Evolutionary conservation across 2,797 vertebrate species (phyloP), one percentile per base, ranked within the genome.

Genomic region (Molossus alvarezi): DNA sequence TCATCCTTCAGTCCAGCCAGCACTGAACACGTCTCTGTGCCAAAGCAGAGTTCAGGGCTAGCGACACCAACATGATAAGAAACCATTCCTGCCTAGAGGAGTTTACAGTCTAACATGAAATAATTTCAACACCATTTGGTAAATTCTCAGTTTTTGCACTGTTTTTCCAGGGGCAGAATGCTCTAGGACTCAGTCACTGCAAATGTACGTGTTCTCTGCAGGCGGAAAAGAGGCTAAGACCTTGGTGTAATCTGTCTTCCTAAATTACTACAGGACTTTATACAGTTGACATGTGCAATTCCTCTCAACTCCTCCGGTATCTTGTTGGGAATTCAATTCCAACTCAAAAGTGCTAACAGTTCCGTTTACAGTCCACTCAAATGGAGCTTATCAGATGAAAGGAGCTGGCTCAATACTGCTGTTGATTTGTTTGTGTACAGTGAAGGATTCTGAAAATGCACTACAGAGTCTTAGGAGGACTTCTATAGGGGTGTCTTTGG

Each of bases 381-480:
- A 77, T 27, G 58, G 73, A 76, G 48, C 15, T 92, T 90, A 79
- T 75, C 69, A 80, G 75, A 80, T 91, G 79, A 73, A 77, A 95
- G 67, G 65, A 82, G 51, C 55, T 72, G 80, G 18, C 29, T 96
- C 25, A 6, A 1, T 37, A 12, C 18, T 45, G 33, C 64, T 55
- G 18, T 82, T 95, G 85, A 21, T 67, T 81, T 82, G 51, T 37
- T 29, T 12, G 23, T 53, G 45, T 33, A 53, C 55, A 57, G 13
- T 9, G 29, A 87, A 89, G 17, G 58, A 27, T 87, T 73, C 51
- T 82, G 21, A 88, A 82, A 81, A 58, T 29, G 8, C 48, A 37
- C 21, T 81, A 9, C 45, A 9, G 10, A n/a, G 8, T 89, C n/a
- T 75, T 8, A 65, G 21, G 81, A 20, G 9, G 60, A 55, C 25